Base-by-base conservation (phyloP, 2,888 invertebrate species). In the Spisula subtruncata region DNA sequence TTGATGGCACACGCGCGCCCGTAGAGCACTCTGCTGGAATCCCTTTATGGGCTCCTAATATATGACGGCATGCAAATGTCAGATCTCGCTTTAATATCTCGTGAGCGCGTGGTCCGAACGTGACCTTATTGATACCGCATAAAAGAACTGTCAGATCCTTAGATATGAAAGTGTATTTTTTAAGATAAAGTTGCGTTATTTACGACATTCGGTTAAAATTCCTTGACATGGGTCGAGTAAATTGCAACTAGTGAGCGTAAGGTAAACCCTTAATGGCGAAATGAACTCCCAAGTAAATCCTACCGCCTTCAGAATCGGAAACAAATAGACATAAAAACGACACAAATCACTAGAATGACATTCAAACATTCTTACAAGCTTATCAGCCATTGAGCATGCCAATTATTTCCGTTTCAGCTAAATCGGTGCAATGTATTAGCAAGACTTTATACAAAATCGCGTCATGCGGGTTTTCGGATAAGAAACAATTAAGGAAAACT, bases 51-150 rank as follows among this genome's bases (percentile, higher is more conserved):
- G 75, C 48, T 32, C 46, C 25, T 85, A 82, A 85, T 85, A 71
- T 85, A 75, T 75, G 89, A 82, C 85, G 75, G 81, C 79, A 29
- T 79, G 83, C 75, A 48, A 87, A 48, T 87, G 87, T 82, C 83
- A 60, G 56, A 82, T 83, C 82, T 87, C 83, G 51, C n/a, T 35
- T 83, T 14, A 66, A 87, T 54, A 87, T 87, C 87, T 87, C 87
- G 79, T 48, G 87, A 35, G 51, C 75, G 71, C 79, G 87, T 79
- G 83, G 29, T 82, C 48, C 54, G 75, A 48, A 66, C 82, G 81
- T 87, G 87, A 87, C 35, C 87, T 83, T 46, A 29, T 75, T 79
- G 85, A 85, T 85, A 85, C 75, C 51, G 75, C 32, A 85, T 75
- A 85, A 85, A 51, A 85, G 79, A 14, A 79, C 32, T 79, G 79